Percentiles rank a stretch among this genome's conserved stretches.
Evolutionary conservation across 2,797 vertebrate genomes (phyloP).

Genomic region (Alcedo atthis): DNA sequence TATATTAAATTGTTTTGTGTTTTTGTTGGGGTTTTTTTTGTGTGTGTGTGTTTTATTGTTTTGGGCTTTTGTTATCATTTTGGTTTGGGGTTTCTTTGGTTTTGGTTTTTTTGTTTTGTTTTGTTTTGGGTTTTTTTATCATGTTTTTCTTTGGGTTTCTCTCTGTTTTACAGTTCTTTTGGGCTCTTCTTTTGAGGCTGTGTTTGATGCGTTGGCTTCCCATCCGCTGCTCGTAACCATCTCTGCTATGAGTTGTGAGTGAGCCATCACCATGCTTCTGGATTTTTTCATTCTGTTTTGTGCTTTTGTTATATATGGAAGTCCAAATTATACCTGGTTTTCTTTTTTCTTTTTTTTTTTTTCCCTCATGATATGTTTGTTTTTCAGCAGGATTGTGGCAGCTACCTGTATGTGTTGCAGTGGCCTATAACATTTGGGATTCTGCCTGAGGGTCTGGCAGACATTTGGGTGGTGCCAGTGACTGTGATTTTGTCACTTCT

Average conservation of each 20-base stretch:
- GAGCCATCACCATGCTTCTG: constrained; percentile 77
- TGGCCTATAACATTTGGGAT: constrained; percentile 3
- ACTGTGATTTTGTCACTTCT: neutral
- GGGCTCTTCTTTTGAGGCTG: constrained; percentile 78
- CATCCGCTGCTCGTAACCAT: constrained; percentile 78
- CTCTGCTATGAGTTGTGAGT: constrained; percentile 79
- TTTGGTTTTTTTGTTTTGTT: constrained; percentile 70
- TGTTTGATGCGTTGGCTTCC: constrained; percentile 78
- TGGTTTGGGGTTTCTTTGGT: constrained; percentile 77
- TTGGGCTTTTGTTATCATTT: constrained; percentile 70
- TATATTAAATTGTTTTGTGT: neutral
- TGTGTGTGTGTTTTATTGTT: constrained; percentile 34
- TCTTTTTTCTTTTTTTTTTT: neutral
- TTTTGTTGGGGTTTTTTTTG: neutral
- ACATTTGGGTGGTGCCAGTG: constrained; percentile 13
- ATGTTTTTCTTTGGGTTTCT: constrained; percentile 77
- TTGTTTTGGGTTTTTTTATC: constrained; percentile 71
- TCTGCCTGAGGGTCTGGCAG: neutral
- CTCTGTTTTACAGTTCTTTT: constrained; percentile 80
- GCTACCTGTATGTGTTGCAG: neutral
- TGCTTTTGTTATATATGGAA: constrained; percentile 65
- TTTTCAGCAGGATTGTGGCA: constrained; percentile 52
- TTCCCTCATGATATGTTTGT: constrained; percentile 41
- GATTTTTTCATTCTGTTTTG: constrained; percentile 67
- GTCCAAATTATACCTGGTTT: constrained; percentile 44